Percentiles rank a stretch among this genome's conserved stretches.
Evolutionary conservation across 1,140 invertebrate genomes (phyloP).

Genomic region (Sinonovacula constricta): DNA sequence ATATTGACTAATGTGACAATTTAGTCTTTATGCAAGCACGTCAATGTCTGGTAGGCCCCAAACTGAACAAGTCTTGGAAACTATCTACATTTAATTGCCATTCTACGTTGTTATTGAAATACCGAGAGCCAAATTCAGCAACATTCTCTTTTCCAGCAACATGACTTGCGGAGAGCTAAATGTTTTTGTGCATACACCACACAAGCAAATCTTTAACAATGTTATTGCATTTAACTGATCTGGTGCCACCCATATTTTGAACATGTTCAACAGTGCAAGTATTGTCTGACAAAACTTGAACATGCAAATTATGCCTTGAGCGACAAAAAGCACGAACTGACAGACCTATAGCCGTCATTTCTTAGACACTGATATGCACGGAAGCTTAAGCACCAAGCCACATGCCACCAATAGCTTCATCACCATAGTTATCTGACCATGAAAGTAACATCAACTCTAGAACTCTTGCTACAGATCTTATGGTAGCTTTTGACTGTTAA

Average conservation of each 20-base stretch:
- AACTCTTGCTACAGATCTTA: background rate
- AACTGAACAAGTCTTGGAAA: slow-evolving; percentile 10
- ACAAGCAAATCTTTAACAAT: slow-evolving; percentile 35
- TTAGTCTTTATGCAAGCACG: slow-evolving; percentile 53
- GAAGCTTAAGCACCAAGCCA: background rate
- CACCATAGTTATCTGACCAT: background rate
- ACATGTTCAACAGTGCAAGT: slow-evolving; percentile 22
- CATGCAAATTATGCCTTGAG: background rate
- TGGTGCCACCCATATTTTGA: slow-evolving; percentile 38
- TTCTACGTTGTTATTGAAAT: slow-evolving; percentile 39
- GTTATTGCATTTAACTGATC: background rate
- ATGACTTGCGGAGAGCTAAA: slow-evolving; percentile 33
- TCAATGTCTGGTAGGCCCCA: slow-evolving; percentile 36
- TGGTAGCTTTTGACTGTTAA: background rate
- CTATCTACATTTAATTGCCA: slow-evolving; percentile 30
- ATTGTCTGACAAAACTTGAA: slow-evolving; percentile 7
- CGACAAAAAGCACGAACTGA: background rate
- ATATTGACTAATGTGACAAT: slow-evolving; percentile 41
- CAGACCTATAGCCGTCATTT: background rate
- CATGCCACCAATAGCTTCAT: background rate
- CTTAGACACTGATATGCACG: background rate
- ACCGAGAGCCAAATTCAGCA: slow-evolving; percentile 15
- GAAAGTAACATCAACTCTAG: background rate
- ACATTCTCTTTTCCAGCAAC: slow-evolving; percentile 33
- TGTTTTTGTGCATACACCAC: slow-evolving; percentile 18